Conservation (phyloP, 2,113 vertebrate genomes). For the Indicator indicator region DNA sequence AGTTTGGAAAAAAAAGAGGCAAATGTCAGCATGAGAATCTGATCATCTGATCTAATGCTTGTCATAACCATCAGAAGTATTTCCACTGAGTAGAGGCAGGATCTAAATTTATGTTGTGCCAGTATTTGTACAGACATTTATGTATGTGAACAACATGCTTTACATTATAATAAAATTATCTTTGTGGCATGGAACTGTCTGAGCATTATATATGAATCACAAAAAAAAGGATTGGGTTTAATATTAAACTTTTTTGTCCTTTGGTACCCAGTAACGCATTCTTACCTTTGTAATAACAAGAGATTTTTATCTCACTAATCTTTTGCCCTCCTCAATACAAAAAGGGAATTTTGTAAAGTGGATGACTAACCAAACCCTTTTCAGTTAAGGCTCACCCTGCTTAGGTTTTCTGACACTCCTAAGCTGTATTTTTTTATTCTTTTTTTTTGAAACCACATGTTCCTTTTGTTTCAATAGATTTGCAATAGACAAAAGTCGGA, state of each 20-base stretch:
- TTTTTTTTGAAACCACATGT: neutral
- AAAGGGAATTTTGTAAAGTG: constrained; percentile 28
- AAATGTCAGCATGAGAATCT: neutral
- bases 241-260: neutral
- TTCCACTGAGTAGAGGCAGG: neutral
- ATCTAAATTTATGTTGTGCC: neutral
- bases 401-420: constrained; percentile 14
- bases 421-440: constrained; percentile 27
- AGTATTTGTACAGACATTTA: neutral
- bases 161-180: neutral
- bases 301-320: constrained; percentile 42
- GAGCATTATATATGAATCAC: neutral
- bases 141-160: neutral
- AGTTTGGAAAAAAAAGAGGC: neutral
- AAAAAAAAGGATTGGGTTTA: neutral
- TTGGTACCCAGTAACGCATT: neutral
- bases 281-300: neutral
- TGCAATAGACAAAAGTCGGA: neutral
- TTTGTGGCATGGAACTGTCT: neutral
- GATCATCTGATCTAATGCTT: neutral
- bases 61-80: neutral
- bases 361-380: constrained; percentile 34
- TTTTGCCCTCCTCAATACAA: neutral
- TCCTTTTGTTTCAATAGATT: constrained; percentile 42
- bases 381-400: neutral